Evolutionary conservation across 2,888 invertebrate genomes (phyloP), one percentile per base, ranked within the genome.

Genomic region (Leistus spinibarbis): DNA sequence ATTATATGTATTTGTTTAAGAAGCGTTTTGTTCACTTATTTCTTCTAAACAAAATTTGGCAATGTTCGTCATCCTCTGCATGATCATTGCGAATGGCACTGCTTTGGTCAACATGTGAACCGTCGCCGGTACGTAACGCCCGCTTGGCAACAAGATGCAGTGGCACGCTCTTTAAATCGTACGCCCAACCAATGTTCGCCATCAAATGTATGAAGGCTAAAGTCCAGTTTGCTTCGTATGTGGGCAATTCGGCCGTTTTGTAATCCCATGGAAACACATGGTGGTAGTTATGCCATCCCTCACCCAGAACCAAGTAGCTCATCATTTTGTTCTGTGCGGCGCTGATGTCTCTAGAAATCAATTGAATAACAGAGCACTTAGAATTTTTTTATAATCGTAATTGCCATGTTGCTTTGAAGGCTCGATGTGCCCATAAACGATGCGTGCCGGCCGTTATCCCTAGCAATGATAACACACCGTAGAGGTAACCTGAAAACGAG

Each of bases 391-490:
- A 99, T 2, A 96, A 82, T 76, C 96, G 89, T 76, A 98, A 86
- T 0, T 95, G 97, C 87, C 93, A 88, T 79, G 90, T 93, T 0
- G 98, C 98, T 85, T 97, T 98, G 86, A 97, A 99, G 0, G 96
- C 88, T 80, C 93, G 89, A 86, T 99, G 99, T 0, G 97, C 92
- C 97, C 97, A 99, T 13, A 98, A 88, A 79, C 98, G 89, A 84
- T 99, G 99, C 0, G 96, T 96, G 3, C 98, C 98, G 0, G 94
- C 97, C 1, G 98, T 98, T 69, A 98, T 93, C 0, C 98, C 98
- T 84, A 96, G 84, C 0, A 91, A 96, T 3, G 91, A 90, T 62
- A 90, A 80, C 0, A 88, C 79, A 1, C 90, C 90, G 71, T 79
- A 62, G 3, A 80, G 53, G 20, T 81, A 53, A 67, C 76, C 82